A percentile compares a stretch with the other conserved stretches of the same genome.
Conservation (phyloP, 2,113 vertebrate species). For the Ammospiza nelsoni region DNA sequence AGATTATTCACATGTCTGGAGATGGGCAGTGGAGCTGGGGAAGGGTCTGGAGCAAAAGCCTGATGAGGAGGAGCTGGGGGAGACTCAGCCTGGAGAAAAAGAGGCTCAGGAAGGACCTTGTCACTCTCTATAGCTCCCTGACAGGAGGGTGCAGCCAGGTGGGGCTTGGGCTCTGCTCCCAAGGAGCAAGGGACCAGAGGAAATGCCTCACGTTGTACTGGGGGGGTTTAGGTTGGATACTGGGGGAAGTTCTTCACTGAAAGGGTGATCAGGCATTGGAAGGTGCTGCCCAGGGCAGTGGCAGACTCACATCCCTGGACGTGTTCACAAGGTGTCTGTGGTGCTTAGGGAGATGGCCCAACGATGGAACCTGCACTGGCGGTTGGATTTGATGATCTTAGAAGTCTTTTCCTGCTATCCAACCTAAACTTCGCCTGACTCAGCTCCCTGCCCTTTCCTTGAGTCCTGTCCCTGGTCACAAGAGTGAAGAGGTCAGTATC, state of each 20-base stretch:
- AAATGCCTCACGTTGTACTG: background rate
- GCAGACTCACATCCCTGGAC: background rate
- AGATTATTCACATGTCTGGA: fast-evolving
- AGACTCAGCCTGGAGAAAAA: background rate
- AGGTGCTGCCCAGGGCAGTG: background rate
- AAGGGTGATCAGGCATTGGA: background rate
- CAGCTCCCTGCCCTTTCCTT: background rate
- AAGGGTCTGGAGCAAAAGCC: background rate
- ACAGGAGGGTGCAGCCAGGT: background rate
- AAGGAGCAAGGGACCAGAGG: background rate
- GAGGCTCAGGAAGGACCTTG: background rate
- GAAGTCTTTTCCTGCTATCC: background rate
- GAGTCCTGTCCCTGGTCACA: background rate
- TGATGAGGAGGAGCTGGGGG: background rate
- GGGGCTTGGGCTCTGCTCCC: background rate
- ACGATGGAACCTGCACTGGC: background rate
- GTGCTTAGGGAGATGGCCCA: background rate
- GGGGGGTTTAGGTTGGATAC: background rate
- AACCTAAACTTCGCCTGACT: background rate
- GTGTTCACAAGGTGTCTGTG: background rate
- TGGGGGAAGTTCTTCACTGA: background rate
- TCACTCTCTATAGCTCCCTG: background rate
- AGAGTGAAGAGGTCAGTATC: background rate
- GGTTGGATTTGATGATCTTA: background rate
- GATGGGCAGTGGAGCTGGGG: background rate